Evolutionary conservation across 2,113 vertebrate genomes (phyloP).

Genomic region (Psilopogon haemacephalus): DNA sequence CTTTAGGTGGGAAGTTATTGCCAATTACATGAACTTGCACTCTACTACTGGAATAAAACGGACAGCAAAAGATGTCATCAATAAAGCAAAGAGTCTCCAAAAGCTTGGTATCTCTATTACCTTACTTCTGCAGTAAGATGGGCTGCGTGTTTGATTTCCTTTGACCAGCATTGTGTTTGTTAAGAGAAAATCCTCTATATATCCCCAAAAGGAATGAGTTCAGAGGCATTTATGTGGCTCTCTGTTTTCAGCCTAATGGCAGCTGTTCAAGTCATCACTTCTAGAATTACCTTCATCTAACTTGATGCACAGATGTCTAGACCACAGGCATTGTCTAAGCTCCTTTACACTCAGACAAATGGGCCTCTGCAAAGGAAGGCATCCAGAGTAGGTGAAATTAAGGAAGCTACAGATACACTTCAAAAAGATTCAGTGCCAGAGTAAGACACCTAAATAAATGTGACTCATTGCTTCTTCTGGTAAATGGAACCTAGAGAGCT

Average conservation of each 20-base stretch:
- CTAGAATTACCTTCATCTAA: background rate
- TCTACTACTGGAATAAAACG: slow-evolving; percentile 89
- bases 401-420: background rate
- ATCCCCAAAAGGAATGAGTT: background rate
- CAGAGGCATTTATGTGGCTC: background rate
- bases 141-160: background rate
- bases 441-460: background rate
- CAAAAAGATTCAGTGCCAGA: background rate
- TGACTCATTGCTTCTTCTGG: background rate
- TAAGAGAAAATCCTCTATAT: background rate
- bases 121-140: slow-evolving; percentile 9
- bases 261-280: background rate
- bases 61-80: slow-evolving; percentile 95
- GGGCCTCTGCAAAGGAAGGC: background rate
- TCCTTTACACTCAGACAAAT: background rate
- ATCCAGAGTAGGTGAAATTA: background rate
- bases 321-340: background rate
- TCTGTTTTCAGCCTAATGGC: background rate
- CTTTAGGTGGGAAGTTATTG: slow-evolving; percentile 96
- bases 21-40: slow-evolving; percentile 98
- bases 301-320: background rate
- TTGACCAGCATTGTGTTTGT: background rate
- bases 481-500: background rate
- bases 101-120: slow-evolving; percentile 85
- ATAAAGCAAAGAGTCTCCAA: slow-evolving; percentile 97